Base-by-base conservation (phyloP, 2,797 vertebrate species). In the Diplodus puntazzo region DNA sequence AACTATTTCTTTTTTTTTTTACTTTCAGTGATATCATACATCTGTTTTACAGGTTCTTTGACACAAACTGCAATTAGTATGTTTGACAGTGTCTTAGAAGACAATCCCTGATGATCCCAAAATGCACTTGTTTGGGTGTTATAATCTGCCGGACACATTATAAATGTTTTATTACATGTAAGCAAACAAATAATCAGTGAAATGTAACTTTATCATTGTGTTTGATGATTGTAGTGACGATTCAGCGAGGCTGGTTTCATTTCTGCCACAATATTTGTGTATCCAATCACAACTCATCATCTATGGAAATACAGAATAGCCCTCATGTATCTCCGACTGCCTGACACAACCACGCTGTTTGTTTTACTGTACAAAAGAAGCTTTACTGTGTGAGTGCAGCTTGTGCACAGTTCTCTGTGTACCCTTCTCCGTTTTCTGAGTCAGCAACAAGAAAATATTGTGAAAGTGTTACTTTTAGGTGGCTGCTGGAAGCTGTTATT, bases 401-500 rank as follows among this genome's bases (percentile, higher is more conserved):
- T 18, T 73, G 70, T 53, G 18, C 20, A 48, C 27, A 64, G 13
- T 73, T 55, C 52, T 61, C 27, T 45, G 59, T 65, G 46, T 11
- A 66, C 53, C 60, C 34, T 17, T 58, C 63, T 75, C 64, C n/a
- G 27, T 69, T 71, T 61, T 58, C 34, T 48, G 5, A 77, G 58
- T 77, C 72, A 82, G 61, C 72, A 65, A 73, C 73, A 76, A 61
- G 25, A 77, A n/a, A 67, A 50, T 25, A 74, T 23, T 74, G 57
- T 70, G 10, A 23, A 74, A 80, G 59, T 80, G 45, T 73, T 79
- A 69, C 69, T 69, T 80, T 83, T 46, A 69, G 57, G 49, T 1
- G 13, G 42, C 48, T 18, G 57, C 71, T 65, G 13, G 27, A 82
- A 85, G 68, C 69, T 73, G 50, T 77, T 85, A 83, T 82, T 88